Conservation (phyloP, 2,888 invertebrate species). For the Ditula angustiorana region DNA sequence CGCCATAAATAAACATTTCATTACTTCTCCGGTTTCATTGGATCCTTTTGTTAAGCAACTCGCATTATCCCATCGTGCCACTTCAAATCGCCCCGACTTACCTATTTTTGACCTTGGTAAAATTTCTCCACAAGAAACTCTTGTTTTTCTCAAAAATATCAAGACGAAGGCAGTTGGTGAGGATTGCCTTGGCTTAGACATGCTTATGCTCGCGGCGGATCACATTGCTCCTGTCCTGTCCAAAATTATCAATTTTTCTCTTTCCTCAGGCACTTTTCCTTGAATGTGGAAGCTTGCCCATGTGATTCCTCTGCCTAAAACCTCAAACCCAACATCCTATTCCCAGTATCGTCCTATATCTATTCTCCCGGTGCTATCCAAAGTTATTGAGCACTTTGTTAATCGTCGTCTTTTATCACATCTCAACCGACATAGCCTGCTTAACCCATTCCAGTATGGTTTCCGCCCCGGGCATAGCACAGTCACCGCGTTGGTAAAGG, state of each 20-base stretch:
- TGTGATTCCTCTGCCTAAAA: constrained; percentile 40
- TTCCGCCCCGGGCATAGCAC: constrained; percentile 36
- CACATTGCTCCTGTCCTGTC: neutral
- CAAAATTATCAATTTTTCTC: constrained; percentile 39
- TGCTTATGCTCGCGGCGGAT: constrained; percentile 13
- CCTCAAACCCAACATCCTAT: constrained; percentile 14
- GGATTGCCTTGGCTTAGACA: constrained; percentile 6
- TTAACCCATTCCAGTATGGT: constrained; percentile 30
- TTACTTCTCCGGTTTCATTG: neutral
- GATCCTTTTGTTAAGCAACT: neutral
- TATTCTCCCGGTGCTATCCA: neutral
- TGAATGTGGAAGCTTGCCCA: constrained; percentile 29
- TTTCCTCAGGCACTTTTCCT: constrained; percentile 29
- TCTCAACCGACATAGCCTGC: constrained; percentile 5
- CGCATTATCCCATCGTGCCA: neutral
- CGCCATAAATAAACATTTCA: constrained; percentile 15
- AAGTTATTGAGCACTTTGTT: constrained; percentile 28
- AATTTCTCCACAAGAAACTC: neutral
- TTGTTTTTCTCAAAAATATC: neutral
- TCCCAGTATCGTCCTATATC: constrained; percentile 39
- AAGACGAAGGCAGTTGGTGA: constrained; percentile 10
- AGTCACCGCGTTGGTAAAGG: constrained; percentile 21
- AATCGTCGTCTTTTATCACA: constrained; percentile 7
- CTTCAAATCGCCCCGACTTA: neutral
- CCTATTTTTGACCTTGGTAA: neutral